Conservation (phyloP, 2,113 vertebrate species). For the Bos javanicus region DNA sequence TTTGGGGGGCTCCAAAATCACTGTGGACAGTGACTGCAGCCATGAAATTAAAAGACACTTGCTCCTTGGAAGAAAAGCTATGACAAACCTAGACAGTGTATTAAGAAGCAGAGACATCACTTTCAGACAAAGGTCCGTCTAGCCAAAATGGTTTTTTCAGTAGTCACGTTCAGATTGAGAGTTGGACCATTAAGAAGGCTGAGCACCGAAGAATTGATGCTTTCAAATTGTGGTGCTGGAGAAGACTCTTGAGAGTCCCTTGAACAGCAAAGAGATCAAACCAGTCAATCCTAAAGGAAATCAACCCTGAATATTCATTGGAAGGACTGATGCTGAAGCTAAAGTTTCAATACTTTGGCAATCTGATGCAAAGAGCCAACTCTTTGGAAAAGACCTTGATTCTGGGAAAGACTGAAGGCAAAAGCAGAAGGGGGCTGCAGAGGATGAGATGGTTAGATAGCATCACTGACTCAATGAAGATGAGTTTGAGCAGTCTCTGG, state of each 20-base stretch:
- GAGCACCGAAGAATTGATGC: not conserved
- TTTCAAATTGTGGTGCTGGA: not conserved
- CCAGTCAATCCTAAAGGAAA: not conserved
- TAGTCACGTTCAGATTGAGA: not conserved
- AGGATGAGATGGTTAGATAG: not conserved
- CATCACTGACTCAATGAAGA: not conserved
- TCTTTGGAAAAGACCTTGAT: not conserved
- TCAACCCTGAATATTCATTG: not conserved
- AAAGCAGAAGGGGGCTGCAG: not conserved
- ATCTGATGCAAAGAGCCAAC: not conserved
- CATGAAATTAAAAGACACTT: not conserved
- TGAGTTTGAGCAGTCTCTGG: not conserved
- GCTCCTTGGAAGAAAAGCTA: not conserved
- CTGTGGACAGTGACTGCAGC: not conserved
- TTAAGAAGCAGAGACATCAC: not conserved
- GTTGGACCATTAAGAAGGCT: not conserved
- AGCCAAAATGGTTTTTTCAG: not conserved
- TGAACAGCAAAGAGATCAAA: not conserved
- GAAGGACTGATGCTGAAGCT: not conserved
- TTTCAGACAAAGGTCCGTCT: not conserved
- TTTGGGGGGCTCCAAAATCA: not conserved
- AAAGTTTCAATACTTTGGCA: not conserved
- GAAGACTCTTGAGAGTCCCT: not conserved
- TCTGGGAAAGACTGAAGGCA: not conserved
- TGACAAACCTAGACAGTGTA: not conserved